Base-by-base conservation (phyloP, 2,888 invertebrate species). In the Phorcus lineatus region DNA sequence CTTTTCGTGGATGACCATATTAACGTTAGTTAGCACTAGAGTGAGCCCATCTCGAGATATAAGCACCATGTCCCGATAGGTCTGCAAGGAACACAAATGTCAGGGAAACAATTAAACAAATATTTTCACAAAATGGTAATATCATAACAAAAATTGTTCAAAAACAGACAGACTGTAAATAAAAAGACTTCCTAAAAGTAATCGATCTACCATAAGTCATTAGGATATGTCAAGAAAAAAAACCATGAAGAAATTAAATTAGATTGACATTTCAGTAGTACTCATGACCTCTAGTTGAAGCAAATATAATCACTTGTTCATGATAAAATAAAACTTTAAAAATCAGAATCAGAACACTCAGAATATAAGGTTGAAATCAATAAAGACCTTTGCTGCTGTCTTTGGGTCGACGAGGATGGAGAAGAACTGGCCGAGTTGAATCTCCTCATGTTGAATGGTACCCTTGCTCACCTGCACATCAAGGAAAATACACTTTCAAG, bases 1-100 rank as follows among this genome's bases (percentile, higher is more conserved):
- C 94, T 97, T 96, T 88, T 98, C 98, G 83, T 97, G 95, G 85
- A 98, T 96, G 85, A 99, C 94, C 92, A 96, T 96, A 83, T 96
- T 96, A 79, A 98, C 94, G 93, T 96, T 96, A 85, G 95, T 95
- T 84, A 97, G 95, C 84, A 98, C 96, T 88, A 96, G 95, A 80
- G 95, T 95, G 91, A 98, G 95, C 78, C 98, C 98, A 94, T 99
- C 99, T 89, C 98, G 95, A 22, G 96, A 96, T 83, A 98, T 95
- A 81, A 98, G 94, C 3, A 97, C 97, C 87, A 99, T 95, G 94
- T 99, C 98, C 92, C 98, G 95, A 93, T 97, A 98, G 94, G 96
- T 96, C 95, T 95, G 92, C 9, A 91, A 89, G 57, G 81, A 83
- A 52, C 36, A 81, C 79, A 80, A 70, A 67, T 77, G n/a, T n/a